Conservation (phyloP, 2,797 vertebrate species). For the Cichlasoma orientale region DNA sequence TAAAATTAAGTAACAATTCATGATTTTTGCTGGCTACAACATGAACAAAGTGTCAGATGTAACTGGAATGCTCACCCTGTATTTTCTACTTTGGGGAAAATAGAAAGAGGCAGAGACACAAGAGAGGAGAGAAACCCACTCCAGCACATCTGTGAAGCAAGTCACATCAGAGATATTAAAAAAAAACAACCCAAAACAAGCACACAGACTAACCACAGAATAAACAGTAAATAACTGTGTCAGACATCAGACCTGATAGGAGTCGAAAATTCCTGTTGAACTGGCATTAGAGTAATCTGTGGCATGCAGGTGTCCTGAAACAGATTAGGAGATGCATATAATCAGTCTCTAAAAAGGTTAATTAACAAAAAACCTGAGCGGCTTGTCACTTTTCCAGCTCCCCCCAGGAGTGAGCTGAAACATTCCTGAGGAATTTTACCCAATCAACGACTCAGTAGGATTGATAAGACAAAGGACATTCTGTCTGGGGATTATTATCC, state of each 20-base stretch:
- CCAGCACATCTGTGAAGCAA: constrained; percentile 90
- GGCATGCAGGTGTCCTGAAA: constrained; percentile 86
- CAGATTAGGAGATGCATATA: constrained; percentile 1
- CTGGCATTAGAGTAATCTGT: constrained; percentile 98
- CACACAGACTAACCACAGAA: constrained; percentile 1
- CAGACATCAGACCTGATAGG: constrained; percentile 83
- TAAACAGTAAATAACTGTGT: background rate
- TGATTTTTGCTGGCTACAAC: background rate
- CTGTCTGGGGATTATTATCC: constrained; percentile 12
- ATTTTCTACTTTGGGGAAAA: constrained; percentile 89
- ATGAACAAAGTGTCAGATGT: background rate
- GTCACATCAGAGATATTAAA: background rate
- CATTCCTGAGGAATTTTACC: constrained; percentile 36
- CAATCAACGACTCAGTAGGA: constrained; percentile 31
- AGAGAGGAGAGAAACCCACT: constrained; percentile 83
- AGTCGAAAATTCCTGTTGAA: constrained; percentile 91
- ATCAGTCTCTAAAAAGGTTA: background rate
- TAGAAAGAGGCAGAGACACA: constrained; percentile 88
- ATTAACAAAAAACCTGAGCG: background rate
- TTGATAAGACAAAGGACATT: constrained; percentile 35
- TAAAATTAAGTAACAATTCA: background rate
- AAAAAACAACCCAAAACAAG: background rate
- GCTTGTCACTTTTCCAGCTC: background rate
- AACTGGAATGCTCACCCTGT: constrained; percentile 84
- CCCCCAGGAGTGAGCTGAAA: background rate